These are phyloP conservation scores for Antechinus flavipes DNA, from an alignment of 2,113 vertebrate species.

Conservation along the genomic window DNA sequence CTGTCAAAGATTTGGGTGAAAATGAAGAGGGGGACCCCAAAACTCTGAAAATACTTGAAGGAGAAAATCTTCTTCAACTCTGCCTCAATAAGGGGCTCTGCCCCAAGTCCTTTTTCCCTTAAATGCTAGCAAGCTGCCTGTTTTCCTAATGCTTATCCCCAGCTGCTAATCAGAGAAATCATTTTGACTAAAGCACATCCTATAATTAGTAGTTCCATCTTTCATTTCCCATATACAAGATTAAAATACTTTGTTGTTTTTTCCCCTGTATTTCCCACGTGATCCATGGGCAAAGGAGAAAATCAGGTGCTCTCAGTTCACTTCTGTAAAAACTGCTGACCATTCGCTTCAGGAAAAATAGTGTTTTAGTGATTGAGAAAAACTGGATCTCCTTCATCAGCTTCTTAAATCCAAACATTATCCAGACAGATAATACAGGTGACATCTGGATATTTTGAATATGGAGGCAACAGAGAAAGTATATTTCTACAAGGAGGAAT, in stretches of 20 bases:
- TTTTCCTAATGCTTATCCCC: not conserved
- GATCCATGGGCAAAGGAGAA: not conserved
- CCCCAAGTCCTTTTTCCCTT: too few species aligned
- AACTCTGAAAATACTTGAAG: too few species aligned
- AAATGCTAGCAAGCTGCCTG: not conserved
- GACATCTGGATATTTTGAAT: not conserved
- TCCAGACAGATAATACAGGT: slow-evolving; percentile 2
- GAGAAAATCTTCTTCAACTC: too few species aligned
- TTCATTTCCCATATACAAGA: not conserved
- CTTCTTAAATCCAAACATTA: slow-evolving; percentile 39
- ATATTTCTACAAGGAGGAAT: not conserved
- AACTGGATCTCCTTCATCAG: not conserved
- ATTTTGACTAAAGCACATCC: not conserved
- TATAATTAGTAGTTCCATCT: not conserved
- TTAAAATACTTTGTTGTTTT: not conserved
- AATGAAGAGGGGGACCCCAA: not conserved
- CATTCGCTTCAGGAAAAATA: not conserved
- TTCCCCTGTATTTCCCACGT: not conserved
- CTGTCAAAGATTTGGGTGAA: not conserved
- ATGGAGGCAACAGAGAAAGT: not conserved
- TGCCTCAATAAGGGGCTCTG: too few species aligned
- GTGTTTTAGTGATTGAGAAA: not conserved
- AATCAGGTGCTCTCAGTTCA: not conserved
- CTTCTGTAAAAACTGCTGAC: not conserved
- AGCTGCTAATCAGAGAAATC: not conserved